Conservation (phyloP, 2,888 invertebrate genomes). For the Kuschelorhynchus macadamiae region DNA sequence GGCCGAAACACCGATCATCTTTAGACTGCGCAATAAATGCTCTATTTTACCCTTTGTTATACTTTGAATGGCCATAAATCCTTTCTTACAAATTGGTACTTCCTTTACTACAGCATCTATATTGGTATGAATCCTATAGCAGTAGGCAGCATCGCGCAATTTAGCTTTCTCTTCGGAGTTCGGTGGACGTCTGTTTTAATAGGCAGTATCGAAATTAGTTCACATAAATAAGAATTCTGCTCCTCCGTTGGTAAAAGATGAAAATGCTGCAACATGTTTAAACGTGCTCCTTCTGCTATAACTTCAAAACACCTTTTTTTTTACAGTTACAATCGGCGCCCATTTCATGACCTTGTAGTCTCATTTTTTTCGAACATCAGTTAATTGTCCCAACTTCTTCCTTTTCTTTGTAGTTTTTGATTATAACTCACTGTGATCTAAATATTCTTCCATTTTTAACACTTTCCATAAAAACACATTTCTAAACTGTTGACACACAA, state of each 20-base stretch:
- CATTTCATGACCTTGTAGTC: no score
- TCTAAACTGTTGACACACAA: no score
- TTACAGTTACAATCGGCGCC: background rate
- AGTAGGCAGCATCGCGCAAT: background rate
- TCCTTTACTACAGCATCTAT: background rate
- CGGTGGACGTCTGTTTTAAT: background rate
- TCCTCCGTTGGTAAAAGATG: background rate
- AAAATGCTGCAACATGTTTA: slow-evolving; percentile 1
- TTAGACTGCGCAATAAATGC: background rate
- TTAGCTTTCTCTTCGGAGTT: background rate
- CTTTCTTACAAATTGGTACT: background rate
- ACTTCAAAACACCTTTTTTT: background rate
- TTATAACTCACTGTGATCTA: no score
- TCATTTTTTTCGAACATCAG: no score
- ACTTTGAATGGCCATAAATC: background rate
- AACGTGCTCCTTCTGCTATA: background rate
- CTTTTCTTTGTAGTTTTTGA: no score
- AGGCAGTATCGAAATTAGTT: slow-evolving; percentile 1
- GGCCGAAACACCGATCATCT: background rate
- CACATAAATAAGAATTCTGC: slow-evolving; percentile 17
- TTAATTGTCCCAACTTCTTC: no score
- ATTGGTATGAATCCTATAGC: background rate
- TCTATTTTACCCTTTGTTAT: background rate
- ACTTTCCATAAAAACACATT: no score
- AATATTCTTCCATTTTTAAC: no score